Conservation (phyloP, 1,140 invertebrate genomes). For the Brevipalpus yothersi region DNA sequence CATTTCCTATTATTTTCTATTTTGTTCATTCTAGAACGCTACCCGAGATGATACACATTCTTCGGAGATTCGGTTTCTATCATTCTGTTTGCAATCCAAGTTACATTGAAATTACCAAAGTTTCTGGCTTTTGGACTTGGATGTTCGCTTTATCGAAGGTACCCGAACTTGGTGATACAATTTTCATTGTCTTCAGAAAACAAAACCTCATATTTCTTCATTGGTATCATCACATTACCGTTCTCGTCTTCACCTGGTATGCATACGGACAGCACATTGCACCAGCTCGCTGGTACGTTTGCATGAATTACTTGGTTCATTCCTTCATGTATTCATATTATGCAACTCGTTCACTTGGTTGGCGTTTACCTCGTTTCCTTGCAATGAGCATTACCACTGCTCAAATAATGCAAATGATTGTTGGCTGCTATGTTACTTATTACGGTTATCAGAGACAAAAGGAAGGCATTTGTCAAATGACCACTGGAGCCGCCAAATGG, state of each 20-base stretch:
- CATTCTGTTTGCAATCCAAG: constrained; percentile 20
- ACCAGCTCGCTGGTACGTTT: constrained; percentile 90
- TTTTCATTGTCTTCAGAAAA: constrained; percentile 86
- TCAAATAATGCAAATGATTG: constrained; percentile 79
- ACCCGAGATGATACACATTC: constrained; percentile 58
- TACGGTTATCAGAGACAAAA: constrained; percentile 34
- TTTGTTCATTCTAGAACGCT: neutral
- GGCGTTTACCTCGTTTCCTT: constrained; percentile 48
- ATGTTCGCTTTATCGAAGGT: constrained; percentile 1
- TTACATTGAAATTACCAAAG: constrained; percentile 45
- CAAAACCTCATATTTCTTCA: constrained; percentile 90
- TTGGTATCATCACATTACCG: constrained; percentile 46
- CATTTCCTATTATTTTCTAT: neutral
- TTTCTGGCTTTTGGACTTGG: neutral
- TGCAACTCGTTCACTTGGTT: constrained; percentile 60
- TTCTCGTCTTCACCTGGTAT: constrained; percentile 85
- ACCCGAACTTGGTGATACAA: constrained; percentile 61
- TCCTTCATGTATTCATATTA: constrained; percentile 96
- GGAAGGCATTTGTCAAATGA: constrained; percentile 51
- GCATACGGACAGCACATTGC: constrained; percentile 87
- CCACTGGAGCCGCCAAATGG: constrained; percentile 57
- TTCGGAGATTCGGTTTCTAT: neutral
- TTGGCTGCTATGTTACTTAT: constrained; percentile 8
- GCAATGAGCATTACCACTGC: constrained; percentile 76
- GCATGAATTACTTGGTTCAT: constrained; percentile 95